Evolutionary conservation across 2,797 vertebrate genomes (phyloP).

Genomic region (Hippopotamyrus pictus): DNA sequence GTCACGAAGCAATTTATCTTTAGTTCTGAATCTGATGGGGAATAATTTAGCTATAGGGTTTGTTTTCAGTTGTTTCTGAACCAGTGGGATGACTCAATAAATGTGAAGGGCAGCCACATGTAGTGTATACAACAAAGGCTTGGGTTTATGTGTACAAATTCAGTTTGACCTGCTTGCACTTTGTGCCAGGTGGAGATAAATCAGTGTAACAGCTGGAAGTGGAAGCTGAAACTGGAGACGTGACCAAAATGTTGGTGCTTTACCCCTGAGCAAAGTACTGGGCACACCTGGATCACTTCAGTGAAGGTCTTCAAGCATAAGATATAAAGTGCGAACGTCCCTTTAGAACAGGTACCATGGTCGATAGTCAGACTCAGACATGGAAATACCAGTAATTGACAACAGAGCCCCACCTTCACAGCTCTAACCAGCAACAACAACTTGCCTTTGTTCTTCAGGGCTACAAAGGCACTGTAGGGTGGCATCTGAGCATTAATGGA

Average conservation of each 20-base stretch:
- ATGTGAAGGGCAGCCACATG: not conserved
- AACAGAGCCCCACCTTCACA: not conserved
- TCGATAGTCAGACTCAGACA: not conserved
- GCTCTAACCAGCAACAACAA: not conserved
- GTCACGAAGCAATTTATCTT: not conserved
- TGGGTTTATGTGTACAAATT: not conserved
- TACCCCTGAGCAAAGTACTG: not conserved
- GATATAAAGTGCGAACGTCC: not conserved
- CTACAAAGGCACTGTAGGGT: not conserved
- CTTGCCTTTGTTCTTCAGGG: not conserved
- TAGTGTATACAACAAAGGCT: not conserved
- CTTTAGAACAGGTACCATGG: not conserved
- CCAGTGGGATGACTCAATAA: not conserved
- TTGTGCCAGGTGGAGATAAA: not conserved
- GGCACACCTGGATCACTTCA: not conserved
- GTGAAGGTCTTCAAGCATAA: not conserved
- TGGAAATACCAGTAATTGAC: not conserved
- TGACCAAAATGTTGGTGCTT: not conserved
- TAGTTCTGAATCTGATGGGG: not conserved
- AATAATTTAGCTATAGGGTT: not conserved
- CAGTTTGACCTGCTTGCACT: not conserved
- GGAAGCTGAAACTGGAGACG: not conserved
- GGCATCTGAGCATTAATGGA: not conserved
- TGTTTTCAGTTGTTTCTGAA: not conserved
- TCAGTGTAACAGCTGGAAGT: not conserved